These are phyloP conservation scores for Melinopterus prodromus DNA, from an alignment of 2,888 invertebrate genomes.

Conservation along the genomic window DNA sequence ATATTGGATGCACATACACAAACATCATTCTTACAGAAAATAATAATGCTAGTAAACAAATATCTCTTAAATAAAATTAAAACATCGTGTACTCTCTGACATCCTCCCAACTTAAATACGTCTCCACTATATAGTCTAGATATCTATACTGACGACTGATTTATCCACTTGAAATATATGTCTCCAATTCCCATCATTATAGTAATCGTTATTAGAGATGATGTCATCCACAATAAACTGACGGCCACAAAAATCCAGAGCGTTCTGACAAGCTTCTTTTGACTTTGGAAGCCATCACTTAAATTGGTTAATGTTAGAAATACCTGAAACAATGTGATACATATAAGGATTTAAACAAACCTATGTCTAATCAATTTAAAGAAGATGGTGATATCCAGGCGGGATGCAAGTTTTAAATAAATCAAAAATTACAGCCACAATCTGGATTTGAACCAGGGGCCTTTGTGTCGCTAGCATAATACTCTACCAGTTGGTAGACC, in stretches of 20 bases:
- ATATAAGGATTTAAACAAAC: no score
- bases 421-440: no score
- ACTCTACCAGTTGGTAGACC: no score
- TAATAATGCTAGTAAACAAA: neutral
- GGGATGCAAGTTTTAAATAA: no score
- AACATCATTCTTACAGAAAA: no score
- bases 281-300: constrained; percentile 71
- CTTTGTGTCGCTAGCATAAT: no score
- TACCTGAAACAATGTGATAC: constrained; percentile 60
- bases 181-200: constrained; percentile 70
- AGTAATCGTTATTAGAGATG: constrained; percentile 72
- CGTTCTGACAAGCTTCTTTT: constrained; percentile 73
- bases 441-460: no score
- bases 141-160: constrained; percentile 61
- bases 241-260: constrained; percentile 78
- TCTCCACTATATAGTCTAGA: no score
- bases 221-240: constrained; percentile 75
- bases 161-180: constrained; percentile 72
- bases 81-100: neutral
- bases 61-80: constrained; percentile 5
- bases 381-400: no score
- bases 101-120: constrained; percentile 10
- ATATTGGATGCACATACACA: no score
- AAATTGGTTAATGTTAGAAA: constrained; percentile 78
- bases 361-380: no score